Evolutionary conservation across 2,888 invertebrate species (phyloP), one percentile per base, ranked within the genome.

Genomic region (Isoperla grammatica): DNA sequence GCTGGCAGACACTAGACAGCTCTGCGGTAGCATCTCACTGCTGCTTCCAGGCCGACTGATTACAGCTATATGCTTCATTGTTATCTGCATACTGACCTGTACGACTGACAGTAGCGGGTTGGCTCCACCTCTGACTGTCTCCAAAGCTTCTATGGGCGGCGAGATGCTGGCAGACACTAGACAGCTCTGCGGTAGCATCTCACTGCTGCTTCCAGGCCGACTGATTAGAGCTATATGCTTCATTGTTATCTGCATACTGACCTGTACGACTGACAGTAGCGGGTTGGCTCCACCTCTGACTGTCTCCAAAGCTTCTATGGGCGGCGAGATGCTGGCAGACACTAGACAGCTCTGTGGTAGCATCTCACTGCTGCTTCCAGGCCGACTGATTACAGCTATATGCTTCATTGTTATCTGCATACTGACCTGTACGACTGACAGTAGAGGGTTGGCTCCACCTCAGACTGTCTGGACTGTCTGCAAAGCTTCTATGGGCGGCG

Each of bases 291-390:
- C 71, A 70, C 2, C 71, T 66, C 46, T 71, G 71, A 45, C 69
- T 70, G 57, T 72, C 71, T 4, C 71, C 71, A 2, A 71, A 8
- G 72, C 48, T 11, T 13, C 71, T 71, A 11, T 73, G 73, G 65
- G 71, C 73, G 68, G 76, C 76, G 69, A 76, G 63, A 76, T 76
- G 2, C 76, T 75, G 3, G 74, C 66, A 1, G 66, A 71, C 6
- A 71, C 71, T 5, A 76, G 75, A 59, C 75, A 75, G 62, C 75
- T 75, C 65, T 76, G 76, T 2, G 75, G 73, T 29, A 74, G 66
- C 1, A 73, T 58, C 48, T 63, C 62, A 57, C 72, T 71, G 39
- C 72, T 72, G 67, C n/a, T n/a, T n/a, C n/a, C n/a, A n/a, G n/a
- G n/a, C n/a, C n/a, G n/a, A n/a, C n/a, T n/a, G n/a, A n/a, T n/a